Evolutionary conservation across 2,888 invertebrate genomes (phyloP).

Genomic region (Alcis repandata): DNA sequence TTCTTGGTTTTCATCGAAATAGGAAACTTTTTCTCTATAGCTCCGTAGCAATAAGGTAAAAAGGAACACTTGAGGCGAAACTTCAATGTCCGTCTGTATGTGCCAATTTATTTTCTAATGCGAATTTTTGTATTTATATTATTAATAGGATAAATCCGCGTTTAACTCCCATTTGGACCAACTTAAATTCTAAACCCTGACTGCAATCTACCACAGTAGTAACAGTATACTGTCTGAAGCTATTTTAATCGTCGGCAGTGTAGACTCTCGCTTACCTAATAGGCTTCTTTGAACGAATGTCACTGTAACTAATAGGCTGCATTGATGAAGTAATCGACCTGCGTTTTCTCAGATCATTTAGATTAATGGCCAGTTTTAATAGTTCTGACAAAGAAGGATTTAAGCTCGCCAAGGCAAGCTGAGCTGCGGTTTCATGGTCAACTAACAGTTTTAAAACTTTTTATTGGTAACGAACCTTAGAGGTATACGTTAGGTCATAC

Average conservation of each 20-base stretch:
- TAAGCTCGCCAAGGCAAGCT: conserved; percentile 11
- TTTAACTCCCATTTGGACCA: no score
- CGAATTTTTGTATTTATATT: no score
- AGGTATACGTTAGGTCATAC: no score
- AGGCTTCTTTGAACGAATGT: conserved; percentile 15
- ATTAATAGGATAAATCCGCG: no score
- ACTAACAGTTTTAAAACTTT: neutral
- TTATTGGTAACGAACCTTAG: neutral
- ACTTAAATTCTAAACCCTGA: no score
- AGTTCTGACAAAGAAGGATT: conserved; percentile 21
- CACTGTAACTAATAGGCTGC: conserved; percentile 26
- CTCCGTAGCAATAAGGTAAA: no score
- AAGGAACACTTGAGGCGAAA: no score
- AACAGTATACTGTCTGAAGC: no score
- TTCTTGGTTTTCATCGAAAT: no score
- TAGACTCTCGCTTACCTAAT: conserved; percentile 10
- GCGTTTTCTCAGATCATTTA: conserved; percentile 31
- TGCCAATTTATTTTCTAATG: no score
- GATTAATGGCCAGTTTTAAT: conserved; percentile 14
- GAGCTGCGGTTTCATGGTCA: conserved; percentile 18
- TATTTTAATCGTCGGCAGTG: neutral
- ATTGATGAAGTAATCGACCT: conserved; percentile 21
- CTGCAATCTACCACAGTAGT: neutral
- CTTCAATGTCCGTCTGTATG: no score
- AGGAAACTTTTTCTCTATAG: no score